These are phyloP conservation scores for Diorhabda sublineata DNA, from an alignment of 1,140 invertebrate genomes.

Conservation along the genomic window DNA sequence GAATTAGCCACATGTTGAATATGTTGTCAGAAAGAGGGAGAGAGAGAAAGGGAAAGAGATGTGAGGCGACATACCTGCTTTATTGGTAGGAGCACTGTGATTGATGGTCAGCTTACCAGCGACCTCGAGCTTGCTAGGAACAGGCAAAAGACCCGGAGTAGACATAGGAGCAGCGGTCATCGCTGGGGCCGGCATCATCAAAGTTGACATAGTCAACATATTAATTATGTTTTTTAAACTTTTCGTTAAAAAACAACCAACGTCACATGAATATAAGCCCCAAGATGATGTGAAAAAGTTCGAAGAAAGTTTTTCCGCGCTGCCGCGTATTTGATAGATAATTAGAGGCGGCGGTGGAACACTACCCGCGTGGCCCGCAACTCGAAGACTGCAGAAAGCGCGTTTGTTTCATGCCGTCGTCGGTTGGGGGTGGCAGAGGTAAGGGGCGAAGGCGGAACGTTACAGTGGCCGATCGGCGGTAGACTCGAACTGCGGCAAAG, in stretches of 20 bases:
- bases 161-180: constrained; percentile 39
- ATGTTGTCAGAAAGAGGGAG: not conserved
- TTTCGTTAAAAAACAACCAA: constrained; percentile 2
- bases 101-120: constrained; percentile 37
- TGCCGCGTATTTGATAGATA: not conserved
- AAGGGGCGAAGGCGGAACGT: constrained; percentile 36
- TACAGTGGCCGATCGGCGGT: constrained; percentile 39
- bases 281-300: constrained; percentile 4
- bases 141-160: constrained; percentile 39
- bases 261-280: not conserved
- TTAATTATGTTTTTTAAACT: constrained; percentile 8
- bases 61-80: constrained; percentile 35
- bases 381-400: constrained; percentile 43
- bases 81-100: constrained; percentile 37
- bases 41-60: not conserved
- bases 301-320: constrained; percentile 8
- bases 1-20: constrained; percentile 14
- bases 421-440: constrained; percentile 36
- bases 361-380: constrained; percentile 42
- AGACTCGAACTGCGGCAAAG: constrained; percentile 43
- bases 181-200: constrained; percentile 45
- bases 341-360: constrained; percentile 18
- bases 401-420: constrained; percentile 41
- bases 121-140: constrained; percentile 41
- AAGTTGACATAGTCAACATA: constrained; percentile 46